Evolutionary conservation across 2,113 vertebrate genomes (phyloP).

Genomic region (Edolisoma coerulescens): DNA sequence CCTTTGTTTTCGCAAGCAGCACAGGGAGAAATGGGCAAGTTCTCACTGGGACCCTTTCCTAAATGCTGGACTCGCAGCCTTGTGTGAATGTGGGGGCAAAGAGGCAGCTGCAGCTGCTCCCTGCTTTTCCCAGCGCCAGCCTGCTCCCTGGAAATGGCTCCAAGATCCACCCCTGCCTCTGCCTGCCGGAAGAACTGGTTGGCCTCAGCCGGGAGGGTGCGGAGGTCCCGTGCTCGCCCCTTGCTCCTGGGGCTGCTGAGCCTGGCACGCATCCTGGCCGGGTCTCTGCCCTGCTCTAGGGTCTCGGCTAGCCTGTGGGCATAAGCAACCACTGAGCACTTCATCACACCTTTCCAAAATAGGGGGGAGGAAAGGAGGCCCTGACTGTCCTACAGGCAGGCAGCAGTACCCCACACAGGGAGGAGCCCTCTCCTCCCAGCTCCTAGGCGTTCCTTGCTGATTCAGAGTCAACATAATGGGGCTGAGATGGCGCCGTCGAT

Average conservation of each 20-base stretch:
- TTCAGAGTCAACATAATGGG: conserved; percentile 47
- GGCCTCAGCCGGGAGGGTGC: neutral
- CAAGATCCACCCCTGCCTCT: neutral
- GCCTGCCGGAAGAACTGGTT: conserved; percentile 18
- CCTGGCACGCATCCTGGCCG: rapidly evolving
- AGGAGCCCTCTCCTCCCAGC: conserved; percentile 19
- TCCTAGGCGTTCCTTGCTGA: conserved; percentile 7
- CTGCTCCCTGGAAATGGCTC: neutral
- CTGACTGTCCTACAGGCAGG: neutral
- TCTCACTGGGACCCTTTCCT: neutral
- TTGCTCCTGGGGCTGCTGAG: rapidly evolving
- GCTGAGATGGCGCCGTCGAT: conserved; percentile 34
- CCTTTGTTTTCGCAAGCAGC: neutral
- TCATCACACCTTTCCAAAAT: neutral
- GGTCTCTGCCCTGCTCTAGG: neutral
- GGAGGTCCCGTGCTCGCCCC: rapidly evolving
- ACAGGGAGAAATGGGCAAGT: rapidly evolving
- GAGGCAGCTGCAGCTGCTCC: neutral
- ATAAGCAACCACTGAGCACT: rapidly evolving
- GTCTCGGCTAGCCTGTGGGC: neutral
- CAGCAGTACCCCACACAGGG: neutral
- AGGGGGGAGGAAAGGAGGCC: neutral
- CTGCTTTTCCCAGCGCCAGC: neutral
- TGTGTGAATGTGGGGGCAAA: neutral
- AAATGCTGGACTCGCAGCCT: neutral